These are phyloP conservation scores for Elaeidobius kamerunicus DNA, from an alignment of 2,888 invertebrate species.

Conservation along the genomic window DNA sequence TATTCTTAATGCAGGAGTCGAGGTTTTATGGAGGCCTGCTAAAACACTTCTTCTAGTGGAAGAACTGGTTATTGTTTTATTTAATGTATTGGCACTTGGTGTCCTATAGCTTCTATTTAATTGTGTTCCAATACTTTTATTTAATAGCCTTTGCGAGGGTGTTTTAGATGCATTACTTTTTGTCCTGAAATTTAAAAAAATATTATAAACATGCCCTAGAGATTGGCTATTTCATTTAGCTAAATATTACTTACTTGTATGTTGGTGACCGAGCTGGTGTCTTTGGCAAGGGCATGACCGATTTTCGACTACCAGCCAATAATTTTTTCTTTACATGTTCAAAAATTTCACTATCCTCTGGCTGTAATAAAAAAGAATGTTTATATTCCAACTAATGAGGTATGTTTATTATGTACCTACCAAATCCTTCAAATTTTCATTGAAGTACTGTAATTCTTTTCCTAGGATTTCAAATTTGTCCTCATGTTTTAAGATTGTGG, in stretches of 20 bases:
- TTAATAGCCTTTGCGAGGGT: not conserved
- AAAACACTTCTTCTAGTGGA: not conserved
- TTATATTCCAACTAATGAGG: not conserved
- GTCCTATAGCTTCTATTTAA: not conserved
- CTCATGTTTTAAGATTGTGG: slow-evolving; percentile 49
- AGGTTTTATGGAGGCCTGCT: not conserved
- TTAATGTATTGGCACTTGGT: not conserved
- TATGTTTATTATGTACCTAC: slow-evolving; percentile 2
- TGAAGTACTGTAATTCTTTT: slow-evolving; percentile 35
- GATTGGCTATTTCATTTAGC: not conserved
- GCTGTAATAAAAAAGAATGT: slow-evolving; percentile 10
- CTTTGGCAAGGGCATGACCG: not conserved
- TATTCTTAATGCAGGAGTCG: not conserved
- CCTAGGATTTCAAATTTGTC: slow-evolving; percentile 46
- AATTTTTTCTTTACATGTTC: not conserved
- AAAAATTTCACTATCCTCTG: slow-evolving; percentile 10
- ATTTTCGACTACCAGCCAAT: not conserved
- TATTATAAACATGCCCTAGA: not conserved
- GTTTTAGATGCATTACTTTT: not conserved
- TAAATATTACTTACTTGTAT: slow-evolving; percentile 9
- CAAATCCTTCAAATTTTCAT: slow-evolving; percentile 21
- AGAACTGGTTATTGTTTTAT: not conserved
- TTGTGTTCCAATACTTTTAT: not conserved
- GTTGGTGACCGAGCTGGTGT: slow-evolving; percentile 8
- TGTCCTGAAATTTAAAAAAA: not conserved